Evolutionary conservation across 1,140 invertebrate species (phyloP), one percentile per base, ranked within the genome.

Genomic region (Caenorhabditis tropicalis): DNA sequence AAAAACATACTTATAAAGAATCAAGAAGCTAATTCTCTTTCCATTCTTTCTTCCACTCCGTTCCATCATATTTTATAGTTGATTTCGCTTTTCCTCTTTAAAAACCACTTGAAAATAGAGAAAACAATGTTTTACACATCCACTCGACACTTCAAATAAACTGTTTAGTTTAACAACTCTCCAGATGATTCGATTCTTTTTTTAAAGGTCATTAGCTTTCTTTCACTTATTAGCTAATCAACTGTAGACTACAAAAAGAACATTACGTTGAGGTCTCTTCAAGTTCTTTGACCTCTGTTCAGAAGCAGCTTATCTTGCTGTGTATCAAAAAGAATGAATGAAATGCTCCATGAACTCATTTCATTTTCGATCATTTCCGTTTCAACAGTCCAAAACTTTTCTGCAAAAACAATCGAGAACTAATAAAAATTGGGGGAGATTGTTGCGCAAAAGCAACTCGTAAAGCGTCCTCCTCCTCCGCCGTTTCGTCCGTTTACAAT

Each of bases 131-230:
- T 56, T 27, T 24, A 56, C 53, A 21, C 15, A 6, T 51, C 15
- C 49, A 15, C n/a, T 12, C 16, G 12, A 10, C 53, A 56, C 53
- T 56, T 56, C 53, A 56, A 56, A 56, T 56, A 51, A 56, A 56
- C 53, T 56, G 53, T 56, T 56, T 56, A 56, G 53, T 56, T 56
- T 56, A 56, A 56, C 53, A 56, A 56, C 24, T 56, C 53, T 56
- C 24, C 53, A 56, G 15, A 0, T 56, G 24, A 56, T 56, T 56
- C 24, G 12, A 27, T 27, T 56, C 10, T 27, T 56, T 5, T 43
- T 43, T 56, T 24, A 56, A 56, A 56, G 53, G 53, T 56, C 53
- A 56, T 56, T 6, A 19, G 6, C 49, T n/a, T 51, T 51, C 39
- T 43, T 43, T 51, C 19, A 51, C 6, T n/a, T 51, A 6, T 51